phyloP scores from a whole-genome alignment of 2,888 invertebrate species.

The Chirona hameri region DNA sequence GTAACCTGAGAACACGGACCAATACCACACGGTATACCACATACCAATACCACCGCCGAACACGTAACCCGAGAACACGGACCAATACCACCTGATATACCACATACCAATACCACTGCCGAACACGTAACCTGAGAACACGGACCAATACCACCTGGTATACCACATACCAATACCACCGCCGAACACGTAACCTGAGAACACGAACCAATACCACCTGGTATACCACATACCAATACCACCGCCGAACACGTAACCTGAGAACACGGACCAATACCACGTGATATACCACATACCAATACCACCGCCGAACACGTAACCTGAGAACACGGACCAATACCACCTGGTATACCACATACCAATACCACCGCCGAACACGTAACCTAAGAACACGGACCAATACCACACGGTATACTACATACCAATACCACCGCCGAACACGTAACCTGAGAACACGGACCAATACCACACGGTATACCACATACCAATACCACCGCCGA shows the following conservation, averaged over 20 bases:
- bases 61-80: conserved; percentile 57
- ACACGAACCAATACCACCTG: not conserved
- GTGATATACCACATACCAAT: too few relatives aligned
- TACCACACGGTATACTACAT: too few relatives aligned
- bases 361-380: conserved; percentile 47
- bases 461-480: too few relatives aligned
- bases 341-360: too few relatives aligned
- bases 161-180: too few relatives aligned
- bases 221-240: too few relatives aligned
- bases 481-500: too few relatives aligned
- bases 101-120: too few relatives aligned
- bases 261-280: conserved; percentile 30
- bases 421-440: conserved; percentile 40
- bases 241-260: conserved; percentile 58
- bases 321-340: conserved; percentile 44
- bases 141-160: not conserved
- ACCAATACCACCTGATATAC: too few relatives aligned
- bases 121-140: conserved; percentile 57
- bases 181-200: conserved; percentile 57
- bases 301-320: conserved; percentile 58
- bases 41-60: too few relatives aligned
- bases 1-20: conserved; percentile 57
- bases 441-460: conserved; percentile 57
- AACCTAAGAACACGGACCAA: conserved; percentile 54
- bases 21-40: too few relatives aligned